Evolutionary conservation across 2,113 vertebrate genomes (phyloP).

Genomic region (Phoxinus phoxinus): DNA sequence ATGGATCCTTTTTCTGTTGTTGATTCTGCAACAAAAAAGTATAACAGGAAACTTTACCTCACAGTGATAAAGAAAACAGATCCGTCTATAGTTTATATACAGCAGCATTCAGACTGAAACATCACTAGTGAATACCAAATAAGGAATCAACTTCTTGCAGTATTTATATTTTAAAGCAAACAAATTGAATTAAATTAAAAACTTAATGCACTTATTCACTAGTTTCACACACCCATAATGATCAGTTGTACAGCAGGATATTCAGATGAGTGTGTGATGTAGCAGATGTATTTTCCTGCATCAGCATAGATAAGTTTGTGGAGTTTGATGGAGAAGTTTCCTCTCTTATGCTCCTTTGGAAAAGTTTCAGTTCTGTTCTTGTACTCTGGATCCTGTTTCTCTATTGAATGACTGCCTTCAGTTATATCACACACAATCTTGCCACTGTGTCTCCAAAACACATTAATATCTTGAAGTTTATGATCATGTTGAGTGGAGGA

Average conservation of each 20-base stretch:
- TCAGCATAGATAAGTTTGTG: background rate
- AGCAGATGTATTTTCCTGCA: background rate
- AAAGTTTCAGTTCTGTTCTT: background rate
- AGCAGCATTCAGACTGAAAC: background rate
- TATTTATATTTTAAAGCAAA: too few species aligned
- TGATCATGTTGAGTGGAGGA: too few species aligned
- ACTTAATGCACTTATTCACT: background rate
- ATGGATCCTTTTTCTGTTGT: background rate
- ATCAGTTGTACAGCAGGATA: rapidly evolving
- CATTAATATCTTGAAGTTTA: too few species aligned
- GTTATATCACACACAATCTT: background rate
- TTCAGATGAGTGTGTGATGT: background rate
- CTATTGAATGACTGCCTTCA: too few species aligned
- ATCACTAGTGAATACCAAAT: too few species aligned
- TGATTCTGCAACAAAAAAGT: background rate
- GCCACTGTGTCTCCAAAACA: background rate
- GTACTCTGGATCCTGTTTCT: background rate
- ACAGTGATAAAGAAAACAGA: background rate
- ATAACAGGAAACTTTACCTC: background rate
- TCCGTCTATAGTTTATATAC: background rate
- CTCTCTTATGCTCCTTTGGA: background rate
- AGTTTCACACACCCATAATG: background rate
- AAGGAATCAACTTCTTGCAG: too few species aligned
- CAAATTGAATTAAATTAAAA: background rate
- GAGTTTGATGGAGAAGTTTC: constrained; percentile 41